Evolutionary conservation across 1,140 invertebrate genomes (phyloP).

Genomic region (Phocides pigmalion): DNA sequence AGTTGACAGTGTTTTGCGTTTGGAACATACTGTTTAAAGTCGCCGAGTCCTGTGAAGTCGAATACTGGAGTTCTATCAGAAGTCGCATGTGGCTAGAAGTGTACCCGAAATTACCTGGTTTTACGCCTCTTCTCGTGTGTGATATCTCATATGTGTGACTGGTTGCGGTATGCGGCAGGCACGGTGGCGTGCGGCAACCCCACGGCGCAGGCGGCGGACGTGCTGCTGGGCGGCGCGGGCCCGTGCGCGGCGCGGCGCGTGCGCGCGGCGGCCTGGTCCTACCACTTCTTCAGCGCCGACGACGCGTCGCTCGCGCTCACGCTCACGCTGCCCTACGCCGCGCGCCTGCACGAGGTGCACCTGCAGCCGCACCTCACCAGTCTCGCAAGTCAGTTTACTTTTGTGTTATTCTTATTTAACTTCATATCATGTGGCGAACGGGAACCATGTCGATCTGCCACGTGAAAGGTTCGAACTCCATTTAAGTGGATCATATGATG

Average conservation of each 20-base stretch:
- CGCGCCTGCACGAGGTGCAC: conserved; percentile 94
- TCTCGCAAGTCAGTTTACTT: conserved; percentile 87
- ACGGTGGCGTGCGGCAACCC: conserved; percentile 92
- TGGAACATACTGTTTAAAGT: too few relatives aligned
- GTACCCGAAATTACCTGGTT: too few relatives aligned
- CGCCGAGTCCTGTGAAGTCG: too few relatives aligned
- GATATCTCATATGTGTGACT: too few relatives aligned
- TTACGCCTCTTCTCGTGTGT: too few relatives aligned
- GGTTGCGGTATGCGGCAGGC: conserved; percentile 76
- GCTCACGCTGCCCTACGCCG: conserved; percentile 94
- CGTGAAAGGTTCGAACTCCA: too few relatives aligned
- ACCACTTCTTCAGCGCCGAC: conserved; percentile 96
- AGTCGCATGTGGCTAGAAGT: too few relatives aligned
- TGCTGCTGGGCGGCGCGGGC: conserved; percentile 88
- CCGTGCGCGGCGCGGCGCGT: conserved; percentile 91
- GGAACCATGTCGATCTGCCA: too few relatives aligned
- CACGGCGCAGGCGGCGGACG: conserved; percentile 93
- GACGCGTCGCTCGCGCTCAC: conserved; percentile 94
- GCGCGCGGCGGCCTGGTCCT: conserved; percentile 94
- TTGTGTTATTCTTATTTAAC: neutral
- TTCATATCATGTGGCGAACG: too few relatives aligned
- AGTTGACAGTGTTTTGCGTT: too few relatives aligned
- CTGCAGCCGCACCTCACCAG: conserved; percentile 94
- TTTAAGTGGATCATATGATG: too few relatives aligned
- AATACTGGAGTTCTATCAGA: too few relatives aligned